Evolutionary conservation across 2,113 vertebrate species (phyloP), one percentile per base, ranked within the genome.

Genomic region (Willisornis vidua): DNA sequence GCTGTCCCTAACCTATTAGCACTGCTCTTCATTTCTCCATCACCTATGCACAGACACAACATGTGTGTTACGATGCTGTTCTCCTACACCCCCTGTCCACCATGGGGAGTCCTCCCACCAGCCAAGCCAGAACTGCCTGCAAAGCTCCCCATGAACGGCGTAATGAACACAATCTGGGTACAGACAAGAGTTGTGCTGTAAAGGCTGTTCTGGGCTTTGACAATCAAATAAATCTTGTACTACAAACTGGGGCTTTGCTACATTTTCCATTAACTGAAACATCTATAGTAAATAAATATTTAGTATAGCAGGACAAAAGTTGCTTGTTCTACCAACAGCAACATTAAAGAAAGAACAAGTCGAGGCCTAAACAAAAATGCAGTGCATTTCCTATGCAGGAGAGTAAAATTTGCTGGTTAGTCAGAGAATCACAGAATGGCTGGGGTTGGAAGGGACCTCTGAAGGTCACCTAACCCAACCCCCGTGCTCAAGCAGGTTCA

Each of bases 41-140:
- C 59, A 6, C 22, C 26, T 26, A 1, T 37, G 41, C 22, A 48
- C 59, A 23, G 7, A 16, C 49, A 25, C 5, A 45, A 3, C 20
- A 23, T 0, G 0, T 3, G 8, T 6, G 14, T 5, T 8, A 19
- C 17, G 37, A 1, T 3, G 6, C 41, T 12, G 24, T n/a, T 28
- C 46, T 61, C 33, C 22, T 41, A 22, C 33, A n/a, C 31, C 7
- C 12, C 19, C 33, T 23, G 26, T 3, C 29, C 25, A 12, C 4
- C 31, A 12, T 0, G 0, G 14, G 33, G 20, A 70, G 18, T 4
- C 33, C 70, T 39, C 3, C 1, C 51, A 48, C 25, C 5, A 1
- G 0, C 2, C 0, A 1, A 26, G 29, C 8, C 61, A 72, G 19
- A 24, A 9, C n/a, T 70, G 73, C 23, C 79, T 43, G 29, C 55